Conservation (phyloP, 2,113 vertebrate genomes). For the Labeo rohita region DNA sequence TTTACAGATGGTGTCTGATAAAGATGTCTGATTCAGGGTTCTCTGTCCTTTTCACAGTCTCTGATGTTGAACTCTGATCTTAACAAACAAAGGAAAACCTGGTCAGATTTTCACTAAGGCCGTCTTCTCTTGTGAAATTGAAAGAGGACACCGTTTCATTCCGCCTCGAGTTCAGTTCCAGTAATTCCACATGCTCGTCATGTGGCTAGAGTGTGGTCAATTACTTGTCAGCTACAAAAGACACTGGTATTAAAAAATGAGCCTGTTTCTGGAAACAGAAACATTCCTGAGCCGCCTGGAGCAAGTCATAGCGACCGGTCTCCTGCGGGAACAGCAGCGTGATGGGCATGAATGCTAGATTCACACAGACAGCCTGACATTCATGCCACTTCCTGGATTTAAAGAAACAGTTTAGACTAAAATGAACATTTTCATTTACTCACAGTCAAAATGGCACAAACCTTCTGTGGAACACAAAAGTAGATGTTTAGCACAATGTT, state of each 20-base stretch:
- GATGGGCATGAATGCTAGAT: neutral
- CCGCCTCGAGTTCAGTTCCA: neutral
- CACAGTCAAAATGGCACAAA: neutral
- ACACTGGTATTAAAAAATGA: conserved; percentile 40
- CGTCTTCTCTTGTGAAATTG: conserved; percentile 26
- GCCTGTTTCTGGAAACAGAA: conserved; percentile 38
- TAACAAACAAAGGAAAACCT: neutral
- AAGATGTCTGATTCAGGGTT: conserved; percentile 30
- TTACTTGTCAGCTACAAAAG: conserved; percentile 38
- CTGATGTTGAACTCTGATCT: conserved; percentile 23
- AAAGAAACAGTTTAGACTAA: neutral
- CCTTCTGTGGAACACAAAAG: neutral
- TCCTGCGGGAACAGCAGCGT: conserved; percentile 41
- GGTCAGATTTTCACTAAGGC: neutral
- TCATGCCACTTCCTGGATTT: conserved; percentile 1
- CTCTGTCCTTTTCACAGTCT: neutral
- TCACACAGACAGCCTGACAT: conserved; percentile 20
- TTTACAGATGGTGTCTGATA: conserved; percentile 39
- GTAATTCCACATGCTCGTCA: conserved; percentile 10
- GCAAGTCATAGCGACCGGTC: conserved; percentile 60
- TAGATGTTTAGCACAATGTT: neutral
- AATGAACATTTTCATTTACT: neutral
- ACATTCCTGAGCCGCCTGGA: conserved; percentile 44
- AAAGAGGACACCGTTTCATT: neutral
- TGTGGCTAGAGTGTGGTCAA: conserved; percentile 35